phyloP scores from a whole-genome alignment of 1,140 invertebrate species.

The Bombus waltoni region DNA sequence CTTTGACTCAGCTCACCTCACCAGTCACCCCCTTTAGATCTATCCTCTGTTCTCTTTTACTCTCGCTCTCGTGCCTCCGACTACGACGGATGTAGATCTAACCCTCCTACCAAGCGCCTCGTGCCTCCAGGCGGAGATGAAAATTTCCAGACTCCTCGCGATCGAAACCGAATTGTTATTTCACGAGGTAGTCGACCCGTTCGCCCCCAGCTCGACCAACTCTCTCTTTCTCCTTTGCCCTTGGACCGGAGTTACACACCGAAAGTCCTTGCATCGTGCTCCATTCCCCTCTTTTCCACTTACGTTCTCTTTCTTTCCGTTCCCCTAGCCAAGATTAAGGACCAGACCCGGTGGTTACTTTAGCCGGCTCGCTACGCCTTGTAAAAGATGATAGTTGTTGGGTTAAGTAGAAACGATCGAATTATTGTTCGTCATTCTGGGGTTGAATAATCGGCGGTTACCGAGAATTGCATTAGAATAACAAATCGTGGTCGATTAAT shows the following conservation, averaged over 20 bases:
- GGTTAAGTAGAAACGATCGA: not conserved
- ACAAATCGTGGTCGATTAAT: not conserved
- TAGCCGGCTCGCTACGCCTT: no score
- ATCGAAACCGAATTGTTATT: slow-evolving; percentile 73
- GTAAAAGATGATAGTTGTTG: not conserved
- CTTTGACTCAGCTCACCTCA: slow-evolving; percentile 24
- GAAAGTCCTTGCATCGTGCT: slow-evolving; percentile 38
- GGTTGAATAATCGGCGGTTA: not conserved
- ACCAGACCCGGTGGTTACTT: not conserved
- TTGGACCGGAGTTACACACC: slow-evolving; percentile 55
- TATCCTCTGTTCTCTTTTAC: slow-evolving; percentile 41
- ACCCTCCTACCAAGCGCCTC: slow-evolving; percentile 40
- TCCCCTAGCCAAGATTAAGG: slow-evolving; percentile 26
- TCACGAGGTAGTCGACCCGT: slow-evolving; percentile 70
- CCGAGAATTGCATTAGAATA: not conserved
- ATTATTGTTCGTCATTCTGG: not conserved
- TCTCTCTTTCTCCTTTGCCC: slow-evolving; percentile 67
- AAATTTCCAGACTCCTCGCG: slow-evolving; percentile 71
- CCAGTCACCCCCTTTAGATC: slow-evolving; percentile 7
- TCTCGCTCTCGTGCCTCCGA: slow-evolving; percentile 12
- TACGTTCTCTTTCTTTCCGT: slow-evolving; percentile 25
- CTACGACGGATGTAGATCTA: slow-evolving; percentile 37
- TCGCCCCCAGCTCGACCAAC: slow-evolving; percentile 17
- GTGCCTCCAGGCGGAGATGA: slow-evolving; percentile 67
- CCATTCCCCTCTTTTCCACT: slow-evolving; percentile 30